These are phyloP conservation scores for Xenopus borealis DNA, from an alignment of 2,113 vertebrate genomes.

Conservation along the genomic window DNA sequence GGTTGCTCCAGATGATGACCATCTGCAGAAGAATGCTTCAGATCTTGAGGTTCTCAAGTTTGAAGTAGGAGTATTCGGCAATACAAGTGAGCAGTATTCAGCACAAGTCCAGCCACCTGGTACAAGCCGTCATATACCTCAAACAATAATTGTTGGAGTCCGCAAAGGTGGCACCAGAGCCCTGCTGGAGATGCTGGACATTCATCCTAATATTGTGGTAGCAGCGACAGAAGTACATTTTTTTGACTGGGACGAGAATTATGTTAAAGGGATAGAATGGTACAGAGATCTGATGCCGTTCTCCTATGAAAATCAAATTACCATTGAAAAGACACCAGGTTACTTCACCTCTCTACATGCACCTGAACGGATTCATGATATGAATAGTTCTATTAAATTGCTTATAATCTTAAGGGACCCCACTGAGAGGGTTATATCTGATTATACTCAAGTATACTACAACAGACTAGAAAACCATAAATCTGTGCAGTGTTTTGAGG, in stretches of 20 bases:
- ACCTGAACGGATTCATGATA: slow-evolving; percentile 81
- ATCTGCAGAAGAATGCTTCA: slow-evolving; percentile 58
- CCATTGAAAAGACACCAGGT: slow-evolving; percentile 90
- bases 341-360: slow-evolving; percentile 87
- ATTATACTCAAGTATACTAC: slow-evolving; percentile 94
- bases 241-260: slow-evolving; percentile 94
- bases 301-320: slow-evolving; percentile 87
- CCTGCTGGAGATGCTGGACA: slow-evolving; percentile 88
- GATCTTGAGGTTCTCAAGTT: slow-evolving; percentile 60
- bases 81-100: slow-evolving; percentile 64
- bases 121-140: slow-evolving; percentile 76
- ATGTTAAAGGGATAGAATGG: slow-evolving; percentile 85
- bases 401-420: slow-evolving; percentile 87
- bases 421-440: slow-evolving; percentile 85
- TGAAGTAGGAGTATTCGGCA: slow-evolving; percentile 60
- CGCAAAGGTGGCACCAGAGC: slow-evolving; percentile 89
- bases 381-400: slow-evolving; percentile 89
- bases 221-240: slow-evolving; percentile 92
- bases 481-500: slow-evolving; percentile 87
- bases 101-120: slow-evolving; percentile 73
- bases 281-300: slow-evolving; percentile 87
- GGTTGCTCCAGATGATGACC: slow-evolving; percentile 61
- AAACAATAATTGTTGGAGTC: slow-evolving; percentile 89
- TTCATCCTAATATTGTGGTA: slow-evolving; percentile 84
- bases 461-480: slow-evolving; percentile 89